Evolutionary conservation across 1,140 invertebrate species (phyloP).

Genomic region (Copidosoma floridanum): DNA sequence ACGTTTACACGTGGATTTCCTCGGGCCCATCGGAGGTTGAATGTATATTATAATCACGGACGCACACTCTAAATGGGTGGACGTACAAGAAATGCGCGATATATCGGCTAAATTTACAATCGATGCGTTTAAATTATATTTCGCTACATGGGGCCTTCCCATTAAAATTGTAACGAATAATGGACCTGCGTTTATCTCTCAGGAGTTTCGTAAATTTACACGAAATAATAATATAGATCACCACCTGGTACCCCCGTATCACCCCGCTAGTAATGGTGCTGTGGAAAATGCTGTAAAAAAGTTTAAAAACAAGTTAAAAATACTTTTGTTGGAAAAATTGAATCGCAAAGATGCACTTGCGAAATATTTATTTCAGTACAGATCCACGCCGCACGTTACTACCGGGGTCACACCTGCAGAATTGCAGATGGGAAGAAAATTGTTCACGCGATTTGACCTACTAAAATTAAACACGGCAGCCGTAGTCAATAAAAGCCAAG

Average conservation of each 20-base stretch:
- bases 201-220: no score
- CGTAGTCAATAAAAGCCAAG: conserved; percentile 14
- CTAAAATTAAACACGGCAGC: conserved; percentile 22
- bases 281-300: no score
- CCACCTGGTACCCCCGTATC: no score
- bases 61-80: conserved; percentile 49
- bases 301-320: no score
- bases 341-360: no score
- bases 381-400: conserved; percentile 28
- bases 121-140: conserved; percentile 18
- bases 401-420: conserved; percentile 26
- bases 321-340: no score
- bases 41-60: conserved; percentile 52
- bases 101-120: conserved; percentile 25
- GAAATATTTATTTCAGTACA: no score
- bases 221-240: no score
- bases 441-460: conserved; percentile 25
- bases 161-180: conserved; percentile 29
- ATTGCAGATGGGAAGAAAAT: conserved; percentile 22
- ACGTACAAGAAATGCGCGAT: conserved; percentile 35
- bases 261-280: no score
- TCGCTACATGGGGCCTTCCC: conserved; percentile 30
- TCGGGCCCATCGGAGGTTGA: conserved; percentile 46
- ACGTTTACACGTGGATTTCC: conserved; percentile 56
- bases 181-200: conserved; percentile 19